phyloP scores from a whole-genome alignment of 2,888 invertebrate species.

The Andrena fulva region DNA sequence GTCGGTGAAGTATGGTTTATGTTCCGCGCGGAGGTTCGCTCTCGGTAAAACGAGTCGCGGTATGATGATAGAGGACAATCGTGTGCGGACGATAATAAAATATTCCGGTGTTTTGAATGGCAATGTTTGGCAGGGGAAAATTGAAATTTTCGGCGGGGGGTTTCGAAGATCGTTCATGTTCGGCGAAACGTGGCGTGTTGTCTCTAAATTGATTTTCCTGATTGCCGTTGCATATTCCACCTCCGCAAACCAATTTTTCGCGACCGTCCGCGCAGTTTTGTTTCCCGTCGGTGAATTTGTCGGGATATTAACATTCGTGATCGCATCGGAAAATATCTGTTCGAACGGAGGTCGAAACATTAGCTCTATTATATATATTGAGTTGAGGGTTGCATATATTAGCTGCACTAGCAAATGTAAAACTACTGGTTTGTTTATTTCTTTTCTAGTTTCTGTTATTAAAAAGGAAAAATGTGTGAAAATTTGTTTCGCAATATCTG shows the following conservation, averaged over 20 bases:
- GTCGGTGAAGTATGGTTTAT: background rate
- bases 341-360: background rate
- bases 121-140: conserved; percentile 1
- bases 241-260: conserved; percentile 3
- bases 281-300: background rate
- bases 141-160: conserved; percentile 11
- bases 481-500: background rate
- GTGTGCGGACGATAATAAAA: background rate
- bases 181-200: conserved; percentile 8
- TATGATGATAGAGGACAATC: background rate
- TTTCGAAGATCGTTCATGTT: conserved; percentile 16
- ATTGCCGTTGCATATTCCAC: conserved; percentile 14
- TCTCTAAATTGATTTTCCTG: conserved; percentile 39
- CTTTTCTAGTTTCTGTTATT: background rate
- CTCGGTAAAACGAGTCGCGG: background rate
- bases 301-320: conserved; percentile 8
- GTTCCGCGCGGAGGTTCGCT: background rate
- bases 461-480: background rate
- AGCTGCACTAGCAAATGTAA: too few relatives aligned
- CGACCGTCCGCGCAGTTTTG: background rate
- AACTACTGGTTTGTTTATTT: too few relatives aligned
- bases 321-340: background rate
- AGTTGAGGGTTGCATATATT: too few relatives aligned
- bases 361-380: background rate
- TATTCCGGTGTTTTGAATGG: conserved; percentile 10